Conservation (phyloP, 2,113 vertebrate genomes). For the Cyanoderma ruficeps region DNA sequence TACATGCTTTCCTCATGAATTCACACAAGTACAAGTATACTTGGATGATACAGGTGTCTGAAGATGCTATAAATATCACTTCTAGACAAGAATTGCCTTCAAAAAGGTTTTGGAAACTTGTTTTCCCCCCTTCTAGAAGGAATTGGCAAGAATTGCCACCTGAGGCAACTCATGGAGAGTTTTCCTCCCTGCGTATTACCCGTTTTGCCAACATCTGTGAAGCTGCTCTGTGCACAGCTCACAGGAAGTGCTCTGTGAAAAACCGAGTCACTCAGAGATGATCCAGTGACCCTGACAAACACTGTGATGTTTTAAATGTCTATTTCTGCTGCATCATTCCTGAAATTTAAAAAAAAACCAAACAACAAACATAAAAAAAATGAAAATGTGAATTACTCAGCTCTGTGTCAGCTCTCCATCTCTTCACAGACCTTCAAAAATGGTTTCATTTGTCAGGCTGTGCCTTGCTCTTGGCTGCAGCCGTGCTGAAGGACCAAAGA, state of each 20-base stretch:
- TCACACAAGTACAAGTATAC: background rate
- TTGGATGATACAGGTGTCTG: background rate
- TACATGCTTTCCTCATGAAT: background rate
- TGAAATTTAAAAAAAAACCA: background rate
- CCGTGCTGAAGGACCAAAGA: background rate
- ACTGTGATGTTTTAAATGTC: background rate
- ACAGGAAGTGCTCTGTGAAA: background rate
- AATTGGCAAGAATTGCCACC: background rate
- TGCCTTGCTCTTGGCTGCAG: background rate
- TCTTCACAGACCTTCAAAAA: background rate
- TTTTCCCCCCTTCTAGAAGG: background rate
- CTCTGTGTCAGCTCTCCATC: background rate
- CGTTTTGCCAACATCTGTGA: background rate
- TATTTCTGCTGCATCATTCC: background rate
- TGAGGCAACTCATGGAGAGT: fast-evolving
- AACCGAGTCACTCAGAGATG: background rate
- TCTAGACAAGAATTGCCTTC: background rate
- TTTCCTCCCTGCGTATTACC: background rate
- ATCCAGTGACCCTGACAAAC: background rate
- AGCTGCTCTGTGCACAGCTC: background rate
- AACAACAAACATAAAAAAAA: too few species aligned
- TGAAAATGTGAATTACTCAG: background rate
- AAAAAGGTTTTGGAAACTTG: background rate
- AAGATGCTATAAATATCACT: background rate
- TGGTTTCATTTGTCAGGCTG: background rate